A percentile compares a stretch with the other conserved stretches of the same genome.
These are phyloP conservation scores for Diabrotica undecimpunctata DNA, from an alignment of 1,140 invertebrate genomes.

Conservation along the genomic window DNA sequence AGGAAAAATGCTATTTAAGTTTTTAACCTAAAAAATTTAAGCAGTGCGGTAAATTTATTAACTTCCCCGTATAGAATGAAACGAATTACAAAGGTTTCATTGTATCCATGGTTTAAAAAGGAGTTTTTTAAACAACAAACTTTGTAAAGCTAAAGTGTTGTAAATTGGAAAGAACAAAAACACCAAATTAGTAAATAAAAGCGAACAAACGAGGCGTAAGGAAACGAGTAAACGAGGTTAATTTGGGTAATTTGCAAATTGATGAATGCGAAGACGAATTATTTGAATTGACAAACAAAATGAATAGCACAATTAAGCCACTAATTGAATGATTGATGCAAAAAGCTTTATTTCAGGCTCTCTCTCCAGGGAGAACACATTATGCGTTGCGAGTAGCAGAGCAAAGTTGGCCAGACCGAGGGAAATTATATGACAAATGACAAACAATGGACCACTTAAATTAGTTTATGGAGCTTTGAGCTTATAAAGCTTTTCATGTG, in stretches of 20 bases:
- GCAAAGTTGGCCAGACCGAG: constrained; percentile 11
- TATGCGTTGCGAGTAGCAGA: constrained; percentile 9
- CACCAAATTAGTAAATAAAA: constrained; percentile 21
- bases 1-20: too few species aligned
- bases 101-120: too few species aligned
- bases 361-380: constrained; percentile 19
- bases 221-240: constrained; percentile 20
- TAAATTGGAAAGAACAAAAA: constrained; percentile 7
- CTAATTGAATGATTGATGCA: constrained; percentile 43
- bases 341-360: constrained; percentile 21
- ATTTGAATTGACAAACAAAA: constrained; percentile 41
- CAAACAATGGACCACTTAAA: constrained; percentile 29
- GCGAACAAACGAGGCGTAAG: constrained; percentile 20
- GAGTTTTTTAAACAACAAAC: too few species aligned
- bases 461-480: constrained; percentile 26
- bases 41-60: too few species aligned
- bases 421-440: constrained; percentile 28
- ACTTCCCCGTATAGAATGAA: too few species aligned
- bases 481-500: constrained; percentile 19
- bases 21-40: too few species aligned
- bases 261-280: constrained; percentile 35
- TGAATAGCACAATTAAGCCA: constrained; percentile 42
- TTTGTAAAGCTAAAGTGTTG: background rate
- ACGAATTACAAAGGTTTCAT: too few species aligned
- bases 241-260: constrained; percentile 32